Conservation (phyloP, 2,888 invertebrate genomes). For the Trilocha varians region DNA sequence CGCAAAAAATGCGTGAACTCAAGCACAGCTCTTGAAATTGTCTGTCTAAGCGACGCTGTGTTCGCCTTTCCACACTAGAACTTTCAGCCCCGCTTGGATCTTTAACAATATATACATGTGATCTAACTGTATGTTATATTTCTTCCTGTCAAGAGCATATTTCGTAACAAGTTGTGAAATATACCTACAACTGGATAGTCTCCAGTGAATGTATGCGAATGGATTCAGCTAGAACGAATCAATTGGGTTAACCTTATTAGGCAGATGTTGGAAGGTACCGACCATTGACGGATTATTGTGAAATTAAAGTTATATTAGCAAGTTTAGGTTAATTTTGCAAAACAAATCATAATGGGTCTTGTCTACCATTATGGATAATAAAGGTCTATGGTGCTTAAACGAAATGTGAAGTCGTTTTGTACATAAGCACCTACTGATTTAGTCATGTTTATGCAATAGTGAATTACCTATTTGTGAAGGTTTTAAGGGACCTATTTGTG, state of each 20-base stretch:
- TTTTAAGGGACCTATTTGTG: too few species aligned
- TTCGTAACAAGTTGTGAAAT: background rate
- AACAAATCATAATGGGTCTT: background rate
- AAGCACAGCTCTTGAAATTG: constrained; percentile 27
- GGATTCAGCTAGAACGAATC: background rate
- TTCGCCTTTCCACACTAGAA: constrained; percentile 29
- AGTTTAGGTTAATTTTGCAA: background rate
- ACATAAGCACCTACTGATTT: too few species aligned
- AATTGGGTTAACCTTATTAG: background rate
- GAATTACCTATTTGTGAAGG: too few species aligned
- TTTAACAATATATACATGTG: background rate
- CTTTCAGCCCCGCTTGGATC: constrained; percentile 25
- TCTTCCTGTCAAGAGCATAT: background rate
- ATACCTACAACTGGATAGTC: too few species aligned
- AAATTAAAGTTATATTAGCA: background rate
- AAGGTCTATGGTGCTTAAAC: too few species aligned
- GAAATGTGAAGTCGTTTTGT: too few species aligned
- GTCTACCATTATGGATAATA: background rate
- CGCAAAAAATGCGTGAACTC: constrained; percentile 41
- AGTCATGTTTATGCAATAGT: too few species aligned
- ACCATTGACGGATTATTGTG: background rate
- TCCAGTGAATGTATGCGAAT: background rate
- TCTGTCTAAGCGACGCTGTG: constrained; percentile 28
- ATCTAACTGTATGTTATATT: background rate
- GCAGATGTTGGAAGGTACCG: background rate